These are phyloP conservation scores for Atrina japonica DNA, from an alignment of 2,888 invertebrate species.

Conservation along the genomic window DNA sequence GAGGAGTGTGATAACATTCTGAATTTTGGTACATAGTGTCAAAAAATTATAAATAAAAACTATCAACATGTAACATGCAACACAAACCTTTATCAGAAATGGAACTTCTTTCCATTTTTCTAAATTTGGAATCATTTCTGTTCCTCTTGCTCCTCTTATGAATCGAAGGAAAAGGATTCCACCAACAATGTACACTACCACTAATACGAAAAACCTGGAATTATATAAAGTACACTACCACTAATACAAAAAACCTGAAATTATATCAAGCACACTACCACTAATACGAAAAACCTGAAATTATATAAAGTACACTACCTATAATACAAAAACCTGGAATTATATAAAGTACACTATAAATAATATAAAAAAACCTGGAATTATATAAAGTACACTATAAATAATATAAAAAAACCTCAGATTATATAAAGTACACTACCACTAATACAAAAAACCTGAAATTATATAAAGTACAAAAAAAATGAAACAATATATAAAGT, in stretches of 20 bases:
- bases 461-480: slow-evolving; percentile 64
- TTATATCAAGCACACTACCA: slow-evolving; percentile 62
- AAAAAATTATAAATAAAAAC: no score
- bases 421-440: slow-evolving; percentile 62
- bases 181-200: slow-evolving; percentile 61
- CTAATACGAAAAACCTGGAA: slow-evolving; percentile 60
- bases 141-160: slow-evolving; percentile 59
- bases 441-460: slow-evolving; percentile 60
- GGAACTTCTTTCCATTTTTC: slow-evolving; percentile 66
- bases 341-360: not conserved
- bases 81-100: slow-evolving; percentile 56
- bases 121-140: slow-evolving; percentile 65
- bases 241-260: slow-evolving; percentile 60
- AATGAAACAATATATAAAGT: slow-evolving; percentile 64
- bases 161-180: slow-evolving; percentile 66
- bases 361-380: slow-evolving; percentile 50
- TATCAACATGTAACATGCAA: no score
- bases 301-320: slow-evolving; percentile 62
- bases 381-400: not conserved
- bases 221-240: slow-evolving; percentile 62
- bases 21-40: no score
- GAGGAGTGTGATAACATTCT: no score
- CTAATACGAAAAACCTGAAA: slow-evolving; percentile 60
- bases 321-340: slow-evolving; percentile 59
- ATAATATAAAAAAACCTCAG: slow-evolving; percentile 48